Evolutionary conservation across 2,113 vertebrate genomes (phyloP).

Genomic region (Anolis sagrei): DNA sequence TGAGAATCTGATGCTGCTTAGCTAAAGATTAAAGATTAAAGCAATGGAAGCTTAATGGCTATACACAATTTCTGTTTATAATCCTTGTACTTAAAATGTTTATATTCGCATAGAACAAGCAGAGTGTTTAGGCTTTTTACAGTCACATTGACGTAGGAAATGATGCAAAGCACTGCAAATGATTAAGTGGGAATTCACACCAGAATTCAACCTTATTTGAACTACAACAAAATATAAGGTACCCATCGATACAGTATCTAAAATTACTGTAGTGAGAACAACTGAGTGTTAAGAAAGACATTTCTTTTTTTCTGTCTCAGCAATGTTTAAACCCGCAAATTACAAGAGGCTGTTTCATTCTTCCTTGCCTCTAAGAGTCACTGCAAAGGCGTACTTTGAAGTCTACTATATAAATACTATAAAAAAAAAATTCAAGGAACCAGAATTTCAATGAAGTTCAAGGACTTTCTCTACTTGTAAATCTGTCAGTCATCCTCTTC

Average conservation of each 20-base stretch:
- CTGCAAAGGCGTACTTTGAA: neutral
- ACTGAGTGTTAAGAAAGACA: neutral
- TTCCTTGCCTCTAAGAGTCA: neutral
- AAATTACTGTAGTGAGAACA: neutral
- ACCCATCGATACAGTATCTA: slow-evolving; percentile 30
- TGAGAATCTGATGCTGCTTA: slow-evolving; percentile 45
- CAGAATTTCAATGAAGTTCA: neutral
- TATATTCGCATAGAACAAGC: slow-evolving; percentile 40
- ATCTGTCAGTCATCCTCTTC: neutral
- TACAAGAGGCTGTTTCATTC: neutral
- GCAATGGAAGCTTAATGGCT: slow-evolving; percentile 33
- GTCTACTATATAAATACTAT: neutral
- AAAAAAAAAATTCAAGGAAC: too few species aligned
- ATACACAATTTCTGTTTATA: slow-evolving; percentile 57
- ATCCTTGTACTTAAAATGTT: slow-evolving; percentile 50
- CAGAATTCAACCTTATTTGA: neutral
- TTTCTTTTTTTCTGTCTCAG: neutral
- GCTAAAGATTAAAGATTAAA: slow-evolving; percentile 56
- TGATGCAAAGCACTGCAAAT: slow-evolving; percentile 50
- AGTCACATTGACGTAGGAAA: slow-evolving; percentile 55
- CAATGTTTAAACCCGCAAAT: neutral
- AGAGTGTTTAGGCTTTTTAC: slow-evolving; percentile 54
- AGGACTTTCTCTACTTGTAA: neutral
- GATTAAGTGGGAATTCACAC: neutral
- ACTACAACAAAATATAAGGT: slow-evolving; percentile 29